Evolutionary conservation across 2,888 invertebrate species (phyloP).

Genomic region (Pogonocherus hispidulus): DNA sequence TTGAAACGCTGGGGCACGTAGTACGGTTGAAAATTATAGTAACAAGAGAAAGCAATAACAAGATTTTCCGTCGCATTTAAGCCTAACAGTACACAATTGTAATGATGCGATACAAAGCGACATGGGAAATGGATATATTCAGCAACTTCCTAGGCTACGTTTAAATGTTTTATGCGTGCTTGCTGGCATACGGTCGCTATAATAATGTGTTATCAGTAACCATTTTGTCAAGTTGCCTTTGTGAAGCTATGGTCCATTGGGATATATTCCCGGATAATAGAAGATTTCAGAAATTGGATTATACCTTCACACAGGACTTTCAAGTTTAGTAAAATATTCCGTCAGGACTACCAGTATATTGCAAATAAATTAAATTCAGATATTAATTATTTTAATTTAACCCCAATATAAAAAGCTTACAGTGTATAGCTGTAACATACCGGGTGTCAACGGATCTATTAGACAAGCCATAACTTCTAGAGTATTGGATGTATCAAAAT

Average conservation of each 20-base stretch:
- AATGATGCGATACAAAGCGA: constrained; percentile 7
- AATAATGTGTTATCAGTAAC: constrained; percentile 61
- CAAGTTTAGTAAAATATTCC: constrained; percentile 54
- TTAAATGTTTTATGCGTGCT: constrained; percentile 57
- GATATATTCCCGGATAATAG: constrained; percentile 59
- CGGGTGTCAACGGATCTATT: too few species aligned
- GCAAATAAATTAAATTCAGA: too few species aligned
- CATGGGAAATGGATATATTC: constrained; percentile 24
- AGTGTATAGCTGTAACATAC: too few species aligned
- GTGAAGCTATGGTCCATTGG: constrained; percentile 57
- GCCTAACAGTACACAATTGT: constrained; percentile 28
- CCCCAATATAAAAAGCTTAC: too few species aligned
- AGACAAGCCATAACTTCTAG: too few species aligned
- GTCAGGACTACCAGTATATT: too few species aligned
- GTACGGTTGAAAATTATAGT: constrained; percentile 39
- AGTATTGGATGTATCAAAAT: too few species aligned
- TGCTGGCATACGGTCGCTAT: constrained; percentile 42
- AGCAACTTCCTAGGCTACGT: constrained; percentile 22
- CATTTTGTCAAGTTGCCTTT: constrained; percentile 62
- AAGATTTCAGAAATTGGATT: constrained; percentile 59
- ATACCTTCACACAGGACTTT: too few species aligned
- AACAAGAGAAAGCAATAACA: constrained; percentile 44
- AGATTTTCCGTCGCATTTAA: constrained; percentile 37
- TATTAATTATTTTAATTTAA: too few species aligned
- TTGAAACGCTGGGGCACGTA: constrained; percentile 38